Evolutionary conservation across 1,140 invertebrate species (phyloP).

Genomic region (Bombus pyrosoma): DNA sequence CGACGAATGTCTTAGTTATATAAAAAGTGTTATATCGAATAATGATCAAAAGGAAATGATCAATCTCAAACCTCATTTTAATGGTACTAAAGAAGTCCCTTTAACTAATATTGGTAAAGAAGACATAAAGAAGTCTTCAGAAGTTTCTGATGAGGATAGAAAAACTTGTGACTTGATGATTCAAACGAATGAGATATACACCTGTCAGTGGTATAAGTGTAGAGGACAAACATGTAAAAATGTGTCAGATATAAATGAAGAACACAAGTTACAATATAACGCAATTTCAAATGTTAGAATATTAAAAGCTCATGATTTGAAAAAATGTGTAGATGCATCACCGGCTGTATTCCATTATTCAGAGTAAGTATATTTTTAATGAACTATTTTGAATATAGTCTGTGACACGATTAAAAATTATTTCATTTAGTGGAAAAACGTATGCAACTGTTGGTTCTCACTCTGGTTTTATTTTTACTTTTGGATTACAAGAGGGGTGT

Average conservation of each 20-base stretch:
- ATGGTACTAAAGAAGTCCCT: background rate
- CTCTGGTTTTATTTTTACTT: slow-evolving; percentile 83
- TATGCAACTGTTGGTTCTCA: slow-evolving; percentile 85
- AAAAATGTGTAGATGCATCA: slow-evolving; percentile 89
- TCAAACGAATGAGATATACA: background rate
- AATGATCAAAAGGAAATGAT: background rate
- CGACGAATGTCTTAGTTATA: slow-evolving; percentile 62
- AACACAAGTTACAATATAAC: slow-evolving; percentile 22
- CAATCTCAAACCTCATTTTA: background rate
- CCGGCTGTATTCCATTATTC: slow-evolving; percentile 83
- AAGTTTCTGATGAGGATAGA: background rate
- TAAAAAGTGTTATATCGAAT: slow-evolving; percentile 34
- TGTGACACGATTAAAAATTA: slow-evolving; percentile 13
- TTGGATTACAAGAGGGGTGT: slow-evolving; percentile 75
- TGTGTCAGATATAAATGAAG: background rate
- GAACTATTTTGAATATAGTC: background rate
- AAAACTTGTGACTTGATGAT: background rate
- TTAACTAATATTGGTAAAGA: background rate
- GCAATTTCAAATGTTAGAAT: slow-evolving; percentile 56
- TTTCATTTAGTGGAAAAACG: slow-evolving; percentile 67
- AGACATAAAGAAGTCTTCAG: background rate
- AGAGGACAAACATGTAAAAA: slow-evolving; percentile 64
- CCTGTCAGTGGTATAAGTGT: slow-evolving; percentile 78
- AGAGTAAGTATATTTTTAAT: slow-evolving; percentile 78
- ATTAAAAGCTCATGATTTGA: slow-evolving; percentile 83